phyloP scores from a whole-genome alignment of 2,797 vertebrate genomes.

The Corythornis leucogaster region DNA sequence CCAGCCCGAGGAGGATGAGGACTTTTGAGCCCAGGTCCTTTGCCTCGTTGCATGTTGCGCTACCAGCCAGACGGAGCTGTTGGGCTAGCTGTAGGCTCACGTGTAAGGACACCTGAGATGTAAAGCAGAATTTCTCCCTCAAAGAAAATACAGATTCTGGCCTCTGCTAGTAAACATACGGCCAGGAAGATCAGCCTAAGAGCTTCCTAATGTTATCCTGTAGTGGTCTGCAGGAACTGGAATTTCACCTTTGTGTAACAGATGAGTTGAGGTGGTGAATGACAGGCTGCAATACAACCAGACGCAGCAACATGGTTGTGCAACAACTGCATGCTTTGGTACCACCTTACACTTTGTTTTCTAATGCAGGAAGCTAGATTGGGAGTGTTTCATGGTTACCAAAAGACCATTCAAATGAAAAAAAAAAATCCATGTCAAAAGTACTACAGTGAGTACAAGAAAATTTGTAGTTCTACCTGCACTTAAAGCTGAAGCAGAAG shows the following conservation, averaged over 20 bases:
- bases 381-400: conserved; percentile 75
- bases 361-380: conserved; percentile 26
- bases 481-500: not conserved
- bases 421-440: conserved; percentile 40
- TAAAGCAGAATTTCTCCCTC: conserved; percentile 9
- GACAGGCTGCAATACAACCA: not conserved
- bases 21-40: conserved; percentile 62
- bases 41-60: conserved; percentile 81
- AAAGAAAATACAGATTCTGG: not conserved
- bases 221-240: not conserved
- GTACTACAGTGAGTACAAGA: not conserved
- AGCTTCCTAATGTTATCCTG: not conserved
- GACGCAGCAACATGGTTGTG: not conserved
- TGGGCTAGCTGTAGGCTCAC: conserved; percentile 7
- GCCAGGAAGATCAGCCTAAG: not conserved
- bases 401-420: conserved; percentile 21
- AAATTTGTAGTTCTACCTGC: not conserved
- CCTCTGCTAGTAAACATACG: not conserved
- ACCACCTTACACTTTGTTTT: conserved; percentile 11
- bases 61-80: conserved; percentile 63
- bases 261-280: not conserved
- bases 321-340: conserved; percentile 44
- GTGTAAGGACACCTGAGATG: conserved; percentile 10
- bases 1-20: conserved; percentile 66
- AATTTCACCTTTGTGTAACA: not conserved